A percentile compares a stretch with the other conserved stretches of the same genome.
These are phyloP conservation scores for Oedothorax gibbosus DNA, from an alignment of 1,140 invertebrate species.

Conservation along the genomic window DNA sequence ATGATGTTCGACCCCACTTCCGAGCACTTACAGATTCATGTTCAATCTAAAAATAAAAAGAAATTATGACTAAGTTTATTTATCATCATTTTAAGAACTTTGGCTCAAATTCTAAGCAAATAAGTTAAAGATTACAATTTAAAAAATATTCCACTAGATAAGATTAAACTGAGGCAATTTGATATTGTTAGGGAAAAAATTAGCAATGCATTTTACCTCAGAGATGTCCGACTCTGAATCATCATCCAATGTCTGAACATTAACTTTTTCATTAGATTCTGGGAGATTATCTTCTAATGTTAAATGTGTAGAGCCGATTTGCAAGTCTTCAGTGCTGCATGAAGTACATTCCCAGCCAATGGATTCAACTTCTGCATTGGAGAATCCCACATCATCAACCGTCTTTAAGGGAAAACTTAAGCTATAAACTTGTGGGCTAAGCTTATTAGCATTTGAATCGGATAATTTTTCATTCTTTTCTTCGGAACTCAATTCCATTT, in stretches of 20 bases:
- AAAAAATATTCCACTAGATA: too few species aligned
- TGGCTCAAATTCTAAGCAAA: too few species aligned
- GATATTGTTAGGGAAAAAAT: too few species aligned
- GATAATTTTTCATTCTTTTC: neutral
- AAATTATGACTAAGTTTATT: too few species aligned
- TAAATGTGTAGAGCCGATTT: constrained; percentile 39
- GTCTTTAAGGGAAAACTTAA: constrained; percentile 51
- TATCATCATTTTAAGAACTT: too few species aligned
- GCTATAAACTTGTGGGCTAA: constrained; percentile 62
- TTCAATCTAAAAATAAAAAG: constrained; percentile 42
- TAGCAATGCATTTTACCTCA: constrained; percentile 14
- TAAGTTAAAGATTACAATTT: too few species aligned
- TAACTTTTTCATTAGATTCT: constrained; percentile 59
- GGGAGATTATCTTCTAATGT: constrained; percentile 36
- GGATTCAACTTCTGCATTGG: constrained; percentile 50
- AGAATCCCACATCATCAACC: constrained; percentile 47
- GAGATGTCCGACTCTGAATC: constrained; percentile 62
- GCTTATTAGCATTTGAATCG: constrained; percentile 35
- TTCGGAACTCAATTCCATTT: constrained; percentile 10
- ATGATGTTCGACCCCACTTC: constrained; percentile 61
- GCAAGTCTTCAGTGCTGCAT: constrained; percentile 55
- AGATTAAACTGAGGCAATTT: too few species aligned
- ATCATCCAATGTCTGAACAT: constrained; percentile 64
- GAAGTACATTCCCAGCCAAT: constrained; percentile 55
- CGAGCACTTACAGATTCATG: constrained; percentile 41